Evolutionary conservation across 1,140 invertebrate genomes (phyloP).

Genomic region (Matsumurasca onukii): DNA sequence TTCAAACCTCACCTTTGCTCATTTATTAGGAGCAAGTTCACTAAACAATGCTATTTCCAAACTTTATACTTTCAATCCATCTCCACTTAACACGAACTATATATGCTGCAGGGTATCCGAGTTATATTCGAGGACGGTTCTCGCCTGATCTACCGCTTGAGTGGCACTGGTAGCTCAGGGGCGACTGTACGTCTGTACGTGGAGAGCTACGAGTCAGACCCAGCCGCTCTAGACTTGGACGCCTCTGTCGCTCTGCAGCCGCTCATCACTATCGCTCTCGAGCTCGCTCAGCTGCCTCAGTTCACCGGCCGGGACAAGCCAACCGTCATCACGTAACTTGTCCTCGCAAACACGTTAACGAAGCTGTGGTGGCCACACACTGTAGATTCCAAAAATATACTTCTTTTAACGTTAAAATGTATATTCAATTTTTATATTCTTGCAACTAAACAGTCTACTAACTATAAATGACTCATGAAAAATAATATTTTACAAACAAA

Average conservation of each 20-base stretch:
- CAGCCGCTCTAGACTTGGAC: constrained; percentile 62
- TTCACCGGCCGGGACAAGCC: constrained; percentile 87
- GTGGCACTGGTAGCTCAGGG: constrained; percentile 96
- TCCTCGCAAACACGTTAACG: neutral
- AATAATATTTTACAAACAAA: neutral
- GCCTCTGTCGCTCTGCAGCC: constrained; percentile 86
- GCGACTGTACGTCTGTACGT: constrained; percentile 95
- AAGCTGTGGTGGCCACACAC: neutral
- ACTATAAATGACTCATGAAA: neutral
- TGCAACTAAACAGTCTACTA: neutral
- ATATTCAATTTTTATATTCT: neutral
- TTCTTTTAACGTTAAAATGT: neutral
- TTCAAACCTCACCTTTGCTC: too few relatives aligned
- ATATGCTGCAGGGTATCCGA: constrained; percentile 75
- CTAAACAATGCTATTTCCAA: too few relatives aligned
- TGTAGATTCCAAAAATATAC: neutral
- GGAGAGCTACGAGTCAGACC: constrained; percentile 79
- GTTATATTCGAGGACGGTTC: constrained; percentile 94
- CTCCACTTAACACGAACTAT: too few relatives aligned
- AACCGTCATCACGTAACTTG: constrained; percentile 95
- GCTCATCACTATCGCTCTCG: constrained; percentile 81
- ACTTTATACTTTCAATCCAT: too few relatives aligned
- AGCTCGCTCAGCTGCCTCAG: constrained; percentile 79
- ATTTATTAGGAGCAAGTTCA: too few relatives aligned
- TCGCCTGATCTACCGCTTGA: constrained; percentile 88